Conservation (phyloP, 92 coral and sea anemone species). For the Umimayanthus chanpuru region DNA sequence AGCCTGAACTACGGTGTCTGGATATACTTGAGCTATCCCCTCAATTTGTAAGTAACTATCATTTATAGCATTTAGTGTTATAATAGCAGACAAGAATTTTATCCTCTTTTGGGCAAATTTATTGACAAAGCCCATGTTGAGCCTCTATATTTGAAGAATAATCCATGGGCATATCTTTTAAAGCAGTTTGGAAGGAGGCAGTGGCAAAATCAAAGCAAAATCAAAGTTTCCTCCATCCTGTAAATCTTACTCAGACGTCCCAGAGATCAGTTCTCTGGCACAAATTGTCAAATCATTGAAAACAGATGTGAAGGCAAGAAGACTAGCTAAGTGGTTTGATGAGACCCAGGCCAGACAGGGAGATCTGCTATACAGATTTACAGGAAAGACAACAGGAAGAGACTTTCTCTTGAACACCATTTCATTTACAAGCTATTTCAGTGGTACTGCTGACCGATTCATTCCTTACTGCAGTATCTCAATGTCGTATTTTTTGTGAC, state of each 20-base stretch:
- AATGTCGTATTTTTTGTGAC: conserved; percentile 17
- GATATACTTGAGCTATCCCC: too few relatives aligned
- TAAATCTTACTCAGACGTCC: conserved; percentile 27
- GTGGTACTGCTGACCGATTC: conserved; percentile 13
- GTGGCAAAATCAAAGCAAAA: conserved; percentile 52
- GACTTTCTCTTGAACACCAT: conserved; percentile 16
- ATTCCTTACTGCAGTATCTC: conserved; percentile 5
- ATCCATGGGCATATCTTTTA: conserved; percentile 69
- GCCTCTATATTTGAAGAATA: conserved; percentile 60
- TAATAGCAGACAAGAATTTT: conserved; percentile 58
- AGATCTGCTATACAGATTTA: conserved; percentile 53
- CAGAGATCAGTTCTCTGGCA: conserved; percentile 51
- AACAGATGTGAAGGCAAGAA: conserved; percentile 52
- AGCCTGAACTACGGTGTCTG: too few relatives aligned
- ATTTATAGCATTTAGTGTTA: too few relatives aligned
- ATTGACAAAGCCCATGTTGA: conserved; percentile 68
- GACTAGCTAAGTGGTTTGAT: conserved; percentile 66
- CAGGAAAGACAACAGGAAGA: conserved; percentile 55
- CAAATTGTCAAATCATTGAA: conserved; percentile 48
- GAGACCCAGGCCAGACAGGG: conserved; percentile 61
- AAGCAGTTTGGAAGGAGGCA: conserved; percentile 53
- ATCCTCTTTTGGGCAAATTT: conserved; percentile 51
- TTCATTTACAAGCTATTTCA: conserved; percentile 5
- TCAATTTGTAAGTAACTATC: too few relatives aligned
- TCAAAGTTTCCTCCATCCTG: conserved; percentile 27